Percentiles rank a stretch among this genome's conserved stretches.
These are phyloP conservation scores for Embiotoca jacksoni DNA, from an alignment of 2,113 vertebrate genomes.

Conservation along the genomic window DNA sequence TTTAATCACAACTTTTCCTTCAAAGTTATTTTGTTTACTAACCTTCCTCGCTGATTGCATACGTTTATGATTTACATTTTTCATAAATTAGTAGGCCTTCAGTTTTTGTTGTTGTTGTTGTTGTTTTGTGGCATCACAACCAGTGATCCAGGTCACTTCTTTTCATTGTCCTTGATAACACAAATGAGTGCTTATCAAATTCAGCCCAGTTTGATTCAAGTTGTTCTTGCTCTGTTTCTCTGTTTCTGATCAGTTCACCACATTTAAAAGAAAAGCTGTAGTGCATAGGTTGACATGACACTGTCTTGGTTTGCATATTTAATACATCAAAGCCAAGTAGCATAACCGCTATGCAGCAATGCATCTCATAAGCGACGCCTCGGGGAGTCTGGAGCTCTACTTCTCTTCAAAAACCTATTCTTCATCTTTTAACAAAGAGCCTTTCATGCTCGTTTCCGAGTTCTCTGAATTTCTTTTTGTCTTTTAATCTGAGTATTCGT, in stretches of 20 bases:
- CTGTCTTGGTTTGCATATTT: constrained; percentile 37
- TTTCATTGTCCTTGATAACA: constrained; percentile 8
- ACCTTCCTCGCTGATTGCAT: constrained; percentile 15
- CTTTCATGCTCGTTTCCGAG: constrained; percentile 4
- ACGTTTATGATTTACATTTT: constrained; percentile 7
- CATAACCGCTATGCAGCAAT: constrained; percentile 20
- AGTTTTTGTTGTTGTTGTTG: not conserved
- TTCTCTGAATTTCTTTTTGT: constrained; percentile 2
- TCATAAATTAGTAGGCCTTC: not conserved
- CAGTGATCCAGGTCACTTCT: constrained; percentile 21
- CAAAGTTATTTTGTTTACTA: constrained; percentile 48
- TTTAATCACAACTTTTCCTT: constrained; percentile 56
- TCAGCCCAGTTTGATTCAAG: not conserved
- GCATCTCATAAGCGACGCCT: constrained; percentile 30
- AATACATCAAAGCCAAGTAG: constrained; percentile 41
- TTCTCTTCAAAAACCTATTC: constrained; percentile 24
- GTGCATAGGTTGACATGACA: constrained; percentile 20
- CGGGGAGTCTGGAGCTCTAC: constrained; percentile 26
- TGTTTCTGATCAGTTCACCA: constrained; percentile 17
- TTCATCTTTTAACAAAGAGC: constrained; percentile 22
- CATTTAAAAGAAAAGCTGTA: constrained; percentile 13
- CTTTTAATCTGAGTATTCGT: constrained; percentile 17
- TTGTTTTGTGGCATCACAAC: constrained; percentile 23
- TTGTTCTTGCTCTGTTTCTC: constrained; percentile 10
- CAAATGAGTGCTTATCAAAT: not conserved